These are phyloP conservation scores for Netelia inedita DNA, from an alignment of 2,888 invertebrate genomes.

Conservation along the genomic window DNA sequence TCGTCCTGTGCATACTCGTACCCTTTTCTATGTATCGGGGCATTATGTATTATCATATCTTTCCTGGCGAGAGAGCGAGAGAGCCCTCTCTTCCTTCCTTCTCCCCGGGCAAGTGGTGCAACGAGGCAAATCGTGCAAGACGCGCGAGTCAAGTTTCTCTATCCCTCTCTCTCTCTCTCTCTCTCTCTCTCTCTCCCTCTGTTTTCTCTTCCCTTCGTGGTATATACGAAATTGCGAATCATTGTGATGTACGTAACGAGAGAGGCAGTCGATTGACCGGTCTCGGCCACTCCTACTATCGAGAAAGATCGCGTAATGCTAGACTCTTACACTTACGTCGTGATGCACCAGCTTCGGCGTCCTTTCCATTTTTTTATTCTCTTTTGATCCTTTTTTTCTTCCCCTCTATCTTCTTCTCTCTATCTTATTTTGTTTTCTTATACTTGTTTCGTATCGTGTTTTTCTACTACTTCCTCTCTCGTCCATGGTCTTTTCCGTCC, in stretches of 20 bases:
- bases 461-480: slow-evolving; percentile 42
- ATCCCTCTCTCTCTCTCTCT: slow-evolving; percentile 22
- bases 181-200: slow-evolving; percentile 47
- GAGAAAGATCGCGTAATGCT: slow-evolving; percentile 63
- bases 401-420: not conserved
- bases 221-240: slow-evolving; percentile 58
- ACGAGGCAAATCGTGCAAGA: not conserved
- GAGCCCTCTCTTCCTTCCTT: slow-evolving; percentile 43
- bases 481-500: slow-evolving; percentile 54
- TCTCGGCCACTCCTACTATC: slow-evolving; percentile 64
- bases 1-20: slow-evolving; percentile 32
- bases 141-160: slow-evolving; percentile 24
- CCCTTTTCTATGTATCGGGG: not conserved
- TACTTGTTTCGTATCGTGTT: not conserved
- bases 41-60: slow-evolving; percentile 22
- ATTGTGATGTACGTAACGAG: slow-evolving; percentile 78
- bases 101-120: slow-evolving; percentile 43
- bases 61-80: slow-evolving; percentile 38
- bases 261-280: slow-evolving; percentile 74
- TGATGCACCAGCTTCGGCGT: slow-evolving; percentile 60
- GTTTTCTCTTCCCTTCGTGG: slow-evolving; percentile 40
- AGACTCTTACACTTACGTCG: slow-evolving; percentile 65
- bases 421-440: not conserved
- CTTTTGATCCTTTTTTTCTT: slow-evolving; percentile 24
- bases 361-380: not conserved